Conservation (phyloP, 2,797 vertebrate genomes). For the Danio kyathit region DNA sequence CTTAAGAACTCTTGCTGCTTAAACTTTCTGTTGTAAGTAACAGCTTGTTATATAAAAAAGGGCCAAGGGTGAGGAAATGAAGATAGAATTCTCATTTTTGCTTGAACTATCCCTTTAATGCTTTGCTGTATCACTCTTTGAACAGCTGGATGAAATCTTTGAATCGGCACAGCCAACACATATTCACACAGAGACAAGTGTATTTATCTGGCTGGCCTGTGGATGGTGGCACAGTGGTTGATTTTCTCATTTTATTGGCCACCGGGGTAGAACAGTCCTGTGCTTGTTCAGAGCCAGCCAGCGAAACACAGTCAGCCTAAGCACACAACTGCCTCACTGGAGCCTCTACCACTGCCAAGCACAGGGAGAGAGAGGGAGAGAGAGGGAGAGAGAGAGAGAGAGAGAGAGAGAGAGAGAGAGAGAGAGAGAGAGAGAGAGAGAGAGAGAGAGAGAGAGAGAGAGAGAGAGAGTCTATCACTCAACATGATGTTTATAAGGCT, state of each 20-base stretch:
- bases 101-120: background rate
- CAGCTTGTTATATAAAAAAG: background rate
- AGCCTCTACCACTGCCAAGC: conserved; percentile 10
- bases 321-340: conserved; percentile 45
- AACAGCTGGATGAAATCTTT: conserved; percentile 43
- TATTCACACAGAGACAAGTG: conserved; percentile 51
- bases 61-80: background rate
- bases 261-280: conserved; percentile 67
- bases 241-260: conserved; percentile 69
- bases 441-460: background rate
- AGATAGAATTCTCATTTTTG: background rate
- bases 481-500: background rate
- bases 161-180: conserved; percentile 39
- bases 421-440: background rate
- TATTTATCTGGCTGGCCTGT: conserved; percentile 59
- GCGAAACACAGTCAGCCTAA: conserved; percentile 58
- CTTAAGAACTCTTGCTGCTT: background rate
- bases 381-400: background rate
- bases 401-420: background rate
- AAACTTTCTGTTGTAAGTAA: background rate
- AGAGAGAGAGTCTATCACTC: background rate
- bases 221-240: conserved; percentile 63
- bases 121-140: conserved; percentile 31
- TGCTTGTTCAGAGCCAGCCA: conserved; percentile 67
- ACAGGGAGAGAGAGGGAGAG: background rate